phyloP scores from a whole-genome alignment of 2,113 vertebrate genomes.

The Perccottus glenii region DNA sequence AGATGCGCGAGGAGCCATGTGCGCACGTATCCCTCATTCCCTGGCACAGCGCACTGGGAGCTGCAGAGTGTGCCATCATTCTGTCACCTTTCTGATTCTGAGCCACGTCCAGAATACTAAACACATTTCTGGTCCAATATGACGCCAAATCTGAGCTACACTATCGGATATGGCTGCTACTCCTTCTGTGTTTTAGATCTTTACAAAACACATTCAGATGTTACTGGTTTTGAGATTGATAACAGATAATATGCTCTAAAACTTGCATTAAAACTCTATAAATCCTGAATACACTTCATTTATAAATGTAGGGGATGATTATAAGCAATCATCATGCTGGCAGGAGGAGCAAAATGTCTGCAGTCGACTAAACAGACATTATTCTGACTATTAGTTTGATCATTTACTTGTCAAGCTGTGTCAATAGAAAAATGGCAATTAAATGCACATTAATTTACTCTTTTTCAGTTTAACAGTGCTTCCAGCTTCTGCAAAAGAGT shows the following conservation, averaged over 20 bases:
- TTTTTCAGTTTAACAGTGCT: not conserved
- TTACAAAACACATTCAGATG: slow-evolving; percentile 12
- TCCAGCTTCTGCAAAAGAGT: not conserved
- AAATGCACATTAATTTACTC: not conserved
- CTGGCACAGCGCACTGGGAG: slow-evolving; percentile 41
- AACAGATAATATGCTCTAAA: not conserved
- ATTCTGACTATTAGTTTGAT: slow-evolving; percentile 6
- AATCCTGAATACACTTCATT: not conserved
- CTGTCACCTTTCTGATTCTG: slow-evolving; percentile 53
- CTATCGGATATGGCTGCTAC: slow-evolving; percentile 14
- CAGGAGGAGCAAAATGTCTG: not conserved
- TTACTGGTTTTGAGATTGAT: slow-evolving; percentile 3
- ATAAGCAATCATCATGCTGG: slow-evolving; percentile 18
- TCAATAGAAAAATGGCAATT: not conserved
- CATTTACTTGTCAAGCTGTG: not conserved
- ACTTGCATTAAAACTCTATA: not conserved
- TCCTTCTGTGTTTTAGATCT: slow-evolving; percentile 16
- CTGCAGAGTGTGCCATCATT: slow-evolving; percentile 51
- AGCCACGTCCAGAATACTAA: slow-evolving; percentile 55
- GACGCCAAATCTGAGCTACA: slow-evolving; percentile 17
- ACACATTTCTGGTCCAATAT: slow-evolving; percentile 24
- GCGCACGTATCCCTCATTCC: slow-evolving; percentile 23
- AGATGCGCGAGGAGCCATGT: slow-evolving; percentile 11
- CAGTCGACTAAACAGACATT: slow-evolving; percentile 5
- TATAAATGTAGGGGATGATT: slow-evolving; percentile 20